Percentiles rank a stretch among this genome's conserved stretches.
Evolutionary conservation across 2,888 invertebrate genomes (phyloP).

Genomic region (Papilio gigon): DNA sequence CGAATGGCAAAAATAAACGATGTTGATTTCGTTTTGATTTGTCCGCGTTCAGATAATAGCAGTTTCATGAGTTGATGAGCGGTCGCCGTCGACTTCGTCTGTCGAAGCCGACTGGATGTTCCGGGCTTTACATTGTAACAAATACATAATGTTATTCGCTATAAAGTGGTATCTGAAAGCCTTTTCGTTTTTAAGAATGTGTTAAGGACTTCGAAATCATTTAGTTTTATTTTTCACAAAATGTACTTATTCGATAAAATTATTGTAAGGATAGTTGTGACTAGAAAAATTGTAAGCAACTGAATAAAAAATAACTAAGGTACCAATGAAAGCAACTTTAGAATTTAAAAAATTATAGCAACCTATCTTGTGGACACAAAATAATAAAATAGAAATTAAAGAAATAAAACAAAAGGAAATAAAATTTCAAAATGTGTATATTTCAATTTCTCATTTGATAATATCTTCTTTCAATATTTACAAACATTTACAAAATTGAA

Average conservation of each 20-base stretch:
- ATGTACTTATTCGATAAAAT: neutral
- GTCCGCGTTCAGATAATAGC: conserved; percentile 71
- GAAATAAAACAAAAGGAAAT: conserved; percentile 78
- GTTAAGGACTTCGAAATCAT: neutral
- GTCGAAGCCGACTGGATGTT: conserved; percentile 21
- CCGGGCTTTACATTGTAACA: conserved; percentile 6
- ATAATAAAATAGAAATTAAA: conserved; percentile 53
- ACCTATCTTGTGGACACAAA: conserved; percentile 30
- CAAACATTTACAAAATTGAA: conserved; percentile 72
- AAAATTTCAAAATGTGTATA: conserved; percentile 77
- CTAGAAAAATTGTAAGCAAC: neutral
- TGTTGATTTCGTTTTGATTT: conserved; percentile 80
- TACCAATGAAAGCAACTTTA: neutral
- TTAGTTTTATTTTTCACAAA: neutral
- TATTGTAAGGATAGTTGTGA: neutral
- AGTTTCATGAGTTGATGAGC: conserved; percentile 71
- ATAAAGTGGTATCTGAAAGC: neutral
- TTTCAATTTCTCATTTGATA: conserved; percentile 68
- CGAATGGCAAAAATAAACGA: conserved; percentile 73
- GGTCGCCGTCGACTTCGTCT: conserved; percentile 51
- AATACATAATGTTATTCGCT: neutral
- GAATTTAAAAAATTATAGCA: conserved; percentile 1
- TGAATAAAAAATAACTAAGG: conserved; percentile 16
- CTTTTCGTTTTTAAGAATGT: neutral
- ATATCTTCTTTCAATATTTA: conserved; percentile 67